These are phyloP conservation scores for Antheraea assamensis DNA, from an alignment of 2,888 invertebrate genomes.

Conservation along the genomic window DNA sequence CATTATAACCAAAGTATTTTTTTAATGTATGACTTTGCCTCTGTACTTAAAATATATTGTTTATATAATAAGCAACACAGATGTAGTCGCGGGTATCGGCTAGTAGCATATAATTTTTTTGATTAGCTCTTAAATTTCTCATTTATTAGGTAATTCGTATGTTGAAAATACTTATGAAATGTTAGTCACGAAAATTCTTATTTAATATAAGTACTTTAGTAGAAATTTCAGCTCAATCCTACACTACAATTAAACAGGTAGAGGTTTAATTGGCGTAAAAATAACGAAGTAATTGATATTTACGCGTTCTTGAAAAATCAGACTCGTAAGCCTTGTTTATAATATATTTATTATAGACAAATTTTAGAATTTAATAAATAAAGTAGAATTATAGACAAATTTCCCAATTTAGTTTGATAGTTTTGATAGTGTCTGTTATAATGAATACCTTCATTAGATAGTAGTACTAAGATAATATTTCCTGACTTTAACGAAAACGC, in stretches of 20 bases:
- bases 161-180: slow-evolving; percentile 8
- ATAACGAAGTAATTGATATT: slow-evolving; percentile 74
- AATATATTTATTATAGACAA: too few species aligned
- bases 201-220: slow-evolving; percentile 37
- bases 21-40: too few species aligned
- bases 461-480: not conserved
- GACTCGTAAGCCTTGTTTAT: too few species aligned
- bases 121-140: too few species aligned
- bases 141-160: not conserved
- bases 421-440: not conserved
- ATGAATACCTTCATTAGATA: not conserved
- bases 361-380: slow-evolving; percentile 1
- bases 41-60: too few species aligned
- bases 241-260: slow-evolving; percentile 56
- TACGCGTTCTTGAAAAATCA: slow-evolving; percentile 45
- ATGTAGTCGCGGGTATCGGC: too few species aligned
- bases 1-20: too few species aligned
- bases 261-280: slow-evolving; percentile 74
- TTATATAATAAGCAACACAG: too few species aligned
- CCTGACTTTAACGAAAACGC: not conserved
- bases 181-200: slow-evolving; percentile 33
- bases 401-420: slow-evolving; percentile 10
- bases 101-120: too few species aligned
- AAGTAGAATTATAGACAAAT: too few species aligned
- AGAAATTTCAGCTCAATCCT: slow-evolving; percentile 44